Base-by-base conservation (phyloP, 2,797 vertebrate species). In the Pangasius sanitwongsei region DNA sequence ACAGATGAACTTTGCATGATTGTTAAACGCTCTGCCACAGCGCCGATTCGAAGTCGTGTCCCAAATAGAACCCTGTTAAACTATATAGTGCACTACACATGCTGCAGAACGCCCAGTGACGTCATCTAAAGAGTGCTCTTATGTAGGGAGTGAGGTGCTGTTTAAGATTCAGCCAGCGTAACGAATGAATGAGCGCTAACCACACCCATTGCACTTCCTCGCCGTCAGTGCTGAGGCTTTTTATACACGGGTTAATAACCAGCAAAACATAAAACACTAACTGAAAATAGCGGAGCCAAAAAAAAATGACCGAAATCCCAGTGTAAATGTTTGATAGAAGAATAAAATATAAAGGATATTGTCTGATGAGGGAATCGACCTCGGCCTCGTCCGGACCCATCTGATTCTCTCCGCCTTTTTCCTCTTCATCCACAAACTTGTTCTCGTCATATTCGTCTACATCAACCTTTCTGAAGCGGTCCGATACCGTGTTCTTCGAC, bases 371-470 rank as follows among this genome's bases (percentile, higher is more conserved):
- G 13, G 97, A 97, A 92, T 99, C 98, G 96, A 99, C 98, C 95
- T 99, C 98, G 91, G 97, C 96, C 92, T 99, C 97, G 92, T 99
- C 98, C 1, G 98, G 98, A 88, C 98, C 98, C 90, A 95, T 90
- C 90, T 99, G 98, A 89, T 98, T 98, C 85, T 99, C 98, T 74
- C 97, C 98, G 55, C 97, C 98, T 87, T 87, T 87, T 57, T 99
- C 98, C 88, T 99, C 98, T 89, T 99, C 98, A 90, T 99, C 98
- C 93, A 99, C 98, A 92, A 99, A 99, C 94, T 99, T 99, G 94
- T 99, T 99, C 95, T 99, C 98, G 92, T 99, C 98, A 92, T 99
- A 99, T 91, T 99, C 98, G 88, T 99, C 98, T 92, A 99, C 98
- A 87, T 99, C 98, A 91, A 99, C 97, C 91, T 97, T 96, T 91